A percentile compares a stretch with the other conserved stretches of the same genome.
Conservation (phyloP, 2,888 invertebrate genomes). For the Xylophagus ater region DNA sequence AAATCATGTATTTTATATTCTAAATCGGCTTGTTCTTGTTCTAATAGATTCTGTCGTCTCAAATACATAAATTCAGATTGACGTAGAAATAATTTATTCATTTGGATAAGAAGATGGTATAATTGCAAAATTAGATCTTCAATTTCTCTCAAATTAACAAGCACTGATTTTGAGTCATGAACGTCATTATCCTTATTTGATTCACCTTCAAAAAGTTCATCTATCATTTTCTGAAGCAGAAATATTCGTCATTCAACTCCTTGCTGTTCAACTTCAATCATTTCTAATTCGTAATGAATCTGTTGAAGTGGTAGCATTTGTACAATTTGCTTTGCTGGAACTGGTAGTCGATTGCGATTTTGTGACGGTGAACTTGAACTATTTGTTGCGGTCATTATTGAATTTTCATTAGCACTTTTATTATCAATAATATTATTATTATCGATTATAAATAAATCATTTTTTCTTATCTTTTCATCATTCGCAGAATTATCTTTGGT, state of each 20-base stretch:
- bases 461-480: slow-evolving; percentile 23
- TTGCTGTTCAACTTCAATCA: slow-evolving; percentile 77
- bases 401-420: slow-evolving; percentile 2
- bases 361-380: slow-evolving; percentile 32
- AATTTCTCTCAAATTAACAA: slow-evolving; percentile 52
- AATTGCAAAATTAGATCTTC: slow-evolving; percentile 84
- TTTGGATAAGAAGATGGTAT: slow-evolving; percentile 88
- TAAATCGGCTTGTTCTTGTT: slow-evolving; percentile 84
- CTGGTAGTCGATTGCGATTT: slow-evolving; percentile 52
- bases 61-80: slow-evolving; percentile 90
- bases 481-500: slow-evolving; percentile 28
- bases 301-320: slow-evolving; percentile 50
- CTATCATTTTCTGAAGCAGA: slow-evolving; percentile 77
- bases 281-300: slow-evolving; percentile 59
- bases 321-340: slow-evolving; percentile 53
- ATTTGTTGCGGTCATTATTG: slow-evolving; percentile 14
- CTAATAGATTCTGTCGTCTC: slow-evolving; percentile 76
- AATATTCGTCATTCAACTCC: slow-evolving; percentile 84
- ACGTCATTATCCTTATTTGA: slow-evolving; percentile 16
- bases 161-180: slow-evolving; percentile 11
- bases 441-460: neutral
- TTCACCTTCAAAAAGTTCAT: slow-evolving; percentile 62
- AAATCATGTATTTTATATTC: slow-evolving; percentile 83
- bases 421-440: slow-evolving; percentile 3
- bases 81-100: slow-evolving; percentile 83